Evolutionary conservation across 2,888 invertebrate species (phyloP).

Genomic region (Pocota personata): DNA sequence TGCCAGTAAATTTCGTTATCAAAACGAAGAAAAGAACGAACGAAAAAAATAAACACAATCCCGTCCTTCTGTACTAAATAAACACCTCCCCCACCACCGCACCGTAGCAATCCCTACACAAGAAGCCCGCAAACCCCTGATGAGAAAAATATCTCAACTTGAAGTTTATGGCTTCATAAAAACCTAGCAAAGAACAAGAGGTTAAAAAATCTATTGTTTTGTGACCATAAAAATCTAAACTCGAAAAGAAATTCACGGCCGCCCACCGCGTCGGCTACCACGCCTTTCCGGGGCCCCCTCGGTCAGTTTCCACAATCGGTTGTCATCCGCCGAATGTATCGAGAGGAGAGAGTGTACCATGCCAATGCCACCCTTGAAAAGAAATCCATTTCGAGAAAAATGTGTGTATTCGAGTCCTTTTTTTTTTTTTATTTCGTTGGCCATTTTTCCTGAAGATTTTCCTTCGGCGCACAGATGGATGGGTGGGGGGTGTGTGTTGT

Average conservation of each 20-base stretch:
- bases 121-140: constrained; percentile 27
- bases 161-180: constrained; percentile 68
- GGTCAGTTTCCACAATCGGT: constrained; percentile 43
- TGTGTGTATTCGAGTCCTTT: constrained; percentile 40
- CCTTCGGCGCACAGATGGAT: background rate
- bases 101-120: constrained; percentile 28
- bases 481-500: constrained; percentile 20
- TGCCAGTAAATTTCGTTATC: constrained; percentile 68
- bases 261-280: constrained; percentile 12
- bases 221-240: constrained; percentile 65
- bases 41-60: constrained; percentile 35
- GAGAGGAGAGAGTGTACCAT: background rate
- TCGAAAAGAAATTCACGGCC: constrained; percentile 51
- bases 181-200: constrained; percentile 58
- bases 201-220: constrained; percentile 70
- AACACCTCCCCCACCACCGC: constrained; percentile 56
- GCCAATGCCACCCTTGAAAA: constrained; percentile 2
- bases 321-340: constrained; percentile 35
- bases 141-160: constrained; percentile 67
- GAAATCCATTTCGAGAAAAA: constrained; percentile 50
- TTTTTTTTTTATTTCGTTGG: constrained; percentile 51
- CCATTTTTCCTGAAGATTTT: constrained; percentile 15
- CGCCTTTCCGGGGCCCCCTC: background rate
- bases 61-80: constrained; percentile 58
- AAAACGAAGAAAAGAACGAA: constrained; percentile 42